phyloP scores from a whole-genome alignment of 2,888 invertebrate genomes.

The Elegia similella region DNA sequence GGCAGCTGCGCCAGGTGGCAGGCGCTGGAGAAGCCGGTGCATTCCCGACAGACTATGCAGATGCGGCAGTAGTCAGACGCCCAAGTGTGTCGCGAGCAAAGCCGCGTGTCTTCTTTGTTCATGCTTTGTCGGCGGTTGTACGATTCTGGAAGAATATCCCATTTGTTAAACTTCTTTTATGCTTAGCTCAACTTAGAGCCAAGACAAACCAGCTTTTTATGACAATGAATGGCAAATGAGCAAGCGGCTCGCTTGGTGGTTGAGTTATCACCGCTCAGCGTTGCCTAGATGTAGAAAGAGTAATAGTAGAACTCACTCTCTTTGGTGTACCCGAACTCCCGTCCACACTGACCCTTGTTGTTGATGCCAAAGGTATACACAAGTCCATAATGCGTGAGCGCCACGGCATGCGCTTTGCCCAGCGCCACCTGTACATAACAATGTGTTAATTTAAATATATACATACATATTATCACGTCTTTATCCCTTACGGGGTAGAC shows the following conservation, averaged over 20 bases:
- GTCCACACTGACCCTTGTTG: conserved; percentile 98
- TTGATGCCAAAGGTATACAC: conserved; percentile 98
- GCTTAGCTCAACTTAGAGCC: no score
- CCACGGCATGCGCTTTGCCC: conserved; percentile 98
- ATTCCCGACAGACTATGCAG: conserved; percentile 94
- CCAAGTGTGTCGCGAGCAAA: conserved; percentile 90
- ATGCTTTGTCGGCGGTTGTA: conserved; percentile 39
- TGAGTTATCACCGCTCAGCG: no score
- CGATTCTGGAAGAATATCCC: conserved; percentile 31
- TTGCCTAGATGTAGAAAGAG: no score
- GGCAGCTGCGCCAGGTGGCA: conserved; percentile 82
- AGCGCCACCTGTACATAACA: conserved; percentile 84
- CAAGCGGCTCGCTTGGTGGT: no score
- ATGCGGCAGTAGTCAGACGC: conserved; percentile 91
- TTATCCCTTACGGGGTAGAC: no score
- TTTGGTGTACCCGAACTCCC: conserved; percentile 86
- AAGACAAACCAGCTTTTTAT: no score
- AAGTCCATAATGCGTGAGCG: conserved; percentile 92
- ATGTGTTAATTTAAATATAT: not conserved
- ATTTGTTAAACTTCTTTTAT: no score
- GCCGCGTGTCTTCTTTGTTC: conserved; percentile 44
- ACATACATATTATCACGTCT: no score
- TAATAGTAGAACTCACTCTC: conserved; percentile 71
- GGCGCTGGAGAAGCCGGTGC: conserved; percentile 94
- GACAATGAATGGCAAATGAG: no score